phyloP scores from a whole-genome alignment of 1,140 invertebrate genomes.

The Dryas iulia region DNA sequence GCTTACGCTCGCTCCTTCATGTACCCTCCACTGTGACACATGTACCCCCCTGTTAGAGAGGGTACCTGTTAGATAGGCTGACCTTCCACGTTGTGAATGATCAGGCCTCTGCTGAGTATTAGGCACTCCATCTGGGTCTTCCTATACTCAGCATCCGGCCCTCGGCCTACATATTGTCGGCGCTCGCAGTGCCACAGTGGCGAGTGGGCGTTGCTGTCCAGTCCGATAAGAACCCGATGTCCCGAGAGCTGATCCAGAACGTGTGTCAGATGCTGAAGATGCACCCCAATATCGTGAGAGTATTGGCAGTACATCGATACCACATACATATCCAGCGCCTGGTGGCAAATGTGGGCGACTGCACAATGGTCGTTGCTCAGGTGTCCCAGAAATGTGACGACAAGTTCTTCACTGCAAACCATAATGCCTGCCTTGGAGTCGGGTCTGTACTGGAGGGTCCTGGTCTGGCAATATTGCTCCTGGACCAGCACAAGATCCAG shows the following conservation, averaged over 20 bases:
- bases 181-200: slow-evolving; percentile 11
- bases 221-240: background rate
- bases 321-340: background rate
- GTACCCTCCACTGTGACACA: slow-evolving; percentile 7
- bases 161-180: slow-evolving; percentile 3
- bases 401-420: background rate
- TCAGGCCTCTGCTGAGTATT: background rate
- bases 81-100: slow-evolving; percentile 8
- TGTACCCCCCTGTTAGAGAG: slow-evolving; percentile 2
- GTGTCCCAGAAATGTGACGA: background rate
- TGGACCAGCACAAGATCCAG: slow-evolving; percentile 21
- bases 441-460: too few relatives aligned
- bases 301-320: slow-evolving; percentile 33
- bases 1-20: slow-evolving; percentile 17
- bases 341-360: background rate
- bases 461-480: slow-evolving; percentile 6
- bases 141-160: background rate
- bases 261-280: slow-evolving; percentile 15
- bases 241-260: background rate
- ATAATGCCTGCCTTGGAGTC: too few relatives aligned
- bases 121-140: slow-evolving; percentile 4
- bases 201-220: slow-evolving; percentile 16
- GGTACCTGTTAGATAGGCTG: slow-evolving; percentile 21
- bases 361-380: too few relatives aligned
- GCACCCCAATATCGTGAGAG: slow-evolving; percentile 18